These are phyloP conservation scores for Acanthis flammea DNA, from an alignment of 2,797 vertebrate genomes.

Conservation along the genomic window DNA sequence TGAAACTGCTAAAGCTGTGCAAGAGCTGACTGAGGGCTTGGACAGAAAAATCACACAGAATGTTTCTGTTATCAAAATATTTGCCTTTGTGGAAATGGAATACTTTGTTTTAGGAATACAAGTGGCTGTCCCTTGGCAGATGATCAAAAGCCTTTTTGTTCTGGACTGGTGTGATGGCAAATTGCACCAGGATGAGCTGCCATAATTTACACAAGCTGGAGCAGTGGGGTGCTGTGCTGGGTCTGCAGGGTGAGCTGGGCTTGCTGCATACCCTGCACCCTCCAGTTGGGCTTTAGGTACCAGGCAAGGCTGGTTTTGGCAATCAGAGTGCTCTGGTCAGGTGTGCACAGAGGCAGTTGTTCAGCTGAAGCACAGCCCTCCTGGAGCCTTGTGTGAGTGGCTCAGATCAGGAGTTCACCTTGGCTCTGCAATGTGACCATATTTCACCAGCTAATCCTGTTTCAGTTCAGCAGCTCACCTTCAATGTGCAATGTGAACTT, in stretches of 20 bases:
- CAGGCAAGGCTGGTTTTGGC: fast-evolving
- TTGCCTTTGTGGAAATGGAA: not conserved
- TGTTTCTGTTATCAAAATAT: not conserved
- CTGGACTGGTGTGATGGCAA: not conserved
- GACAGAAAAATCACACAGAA: not conserved
- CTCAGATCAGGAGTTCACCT: not conserved
- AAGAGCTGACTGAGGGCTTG: not conserved
- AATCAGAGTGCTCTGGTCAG: not conserved
- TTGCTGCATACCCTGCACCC: fast-evolving
- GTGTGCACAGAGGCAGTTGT: fast-evolving
- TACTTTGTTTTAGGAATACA: not conserved
- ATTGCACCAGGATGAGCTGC: not conserved
- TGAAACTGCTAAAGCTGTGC: not conserved
- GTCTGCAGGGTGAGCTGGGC: not conserved
- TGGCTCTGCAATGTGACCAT: not conserved
- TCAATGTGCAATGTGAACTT: not conserved
- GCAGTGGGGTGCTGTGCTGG: not conserved
- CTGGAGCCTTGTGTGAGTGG: not conserved
- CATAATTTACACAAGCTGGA: fast-evolving
- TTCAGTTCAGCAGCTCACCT: not conserved
- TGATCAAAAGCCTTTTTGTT: not conserved
- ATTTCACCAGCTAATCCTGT: not conserved
- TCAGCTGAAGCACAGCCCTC: not conserved
- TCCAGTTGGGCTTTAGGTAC: not conserved
- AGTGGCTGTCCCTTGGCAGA: not conserved